Base-by-base conservation (phyloP, 2,888 invertebrate species). In the Adelognathus sp. region DNA sequence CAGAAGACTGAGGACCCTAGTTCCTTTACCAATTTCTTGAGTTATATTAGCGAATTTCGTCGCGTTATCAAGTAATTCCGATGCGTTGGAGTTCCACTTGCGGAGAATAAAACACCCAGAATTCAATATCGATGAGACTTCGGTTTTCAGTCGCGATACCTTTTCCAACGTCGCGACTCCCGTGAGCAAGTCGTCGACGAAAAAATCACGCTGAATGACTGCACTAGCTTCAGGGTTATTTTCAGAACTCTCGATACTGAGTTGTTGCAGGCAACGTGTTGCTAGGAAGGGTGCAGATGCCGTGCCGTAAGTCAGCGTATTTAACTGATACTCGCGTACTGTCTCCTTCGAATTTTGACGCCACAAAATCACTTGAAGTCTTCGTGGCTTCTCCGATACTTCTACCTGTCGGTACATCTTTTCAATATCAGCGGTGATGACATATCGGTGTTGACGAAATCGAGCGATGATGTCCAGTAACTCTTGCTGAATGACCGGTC, bases 331-430 rank as follows among this genome's bases (percentile, higher is more conserved):
- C 11, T 58, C 58, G 16, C 41, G 29, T 16, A 29, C 29, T 21
- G 29, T 24, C 52, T 4, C 29, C 4, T 61, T 56, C 3, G 18
- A 21, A 7, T 74, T 50, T 9, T 61, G 14, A 4, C 83, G 52
- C 88, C 87, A 88, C 1, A 88, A 9, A 31, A 88, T 86, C 16
- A 83, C 60, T 6, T 85, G 85, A 14, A 73, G 77, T 11, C 81
- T 61, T 7, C 75, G 56, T 58, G 86, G 80, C 0, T 75, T 67
- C 0, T 66, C 50, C 6, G 16, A 5, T 16, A 75, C 27, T 4
- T 16, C 21, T 7, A 83, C 39, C 58, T 80, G 80, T 0, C 84
- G 81, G 60, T 84, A 88, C 84, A 87, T 88, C 72, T 87, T 86
- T 3, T 54, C 80, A 36, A 89, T 82, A 52, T 87, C 87, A 5